Evolutionary conservation across 2,797 vertebrate genomes (phyloP).

Genomic region (Delichon dasypus): DNA sequence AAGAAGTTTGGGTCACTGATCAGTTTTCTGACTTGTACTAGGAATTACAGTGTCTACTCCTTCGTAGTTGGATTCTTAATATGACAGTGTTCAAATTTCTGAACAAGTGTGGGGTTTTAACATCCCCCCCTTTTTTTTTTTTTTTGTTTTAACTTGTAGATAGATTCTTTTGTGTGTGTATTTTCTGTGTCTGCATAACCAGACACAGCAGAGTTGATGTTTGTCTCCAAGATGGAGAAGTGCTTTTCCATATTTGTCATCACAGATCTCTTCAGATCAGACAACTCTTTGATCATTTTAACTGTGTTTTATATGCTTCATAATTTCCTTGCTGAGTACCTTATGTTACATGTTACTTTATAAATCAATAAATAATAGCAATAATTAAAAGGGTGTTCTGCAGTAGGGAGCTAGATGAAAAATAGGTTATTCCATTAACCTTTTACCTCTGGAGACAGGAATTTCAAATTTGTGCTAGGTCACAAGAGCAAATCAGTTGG

Average conservation of each 20-base stretch:
- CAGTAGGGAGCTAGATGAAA: constrained; percentile 32
- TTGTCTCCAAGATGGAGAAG: constrained; percentile 37
- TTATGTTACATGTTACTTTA: constrained; percentile 50
- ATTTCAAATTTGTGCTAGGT: constrained; percentile 60
- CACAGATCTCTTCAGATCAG: constrained; percentile 49
- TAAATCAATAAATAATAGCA: constrained; percentile 68
- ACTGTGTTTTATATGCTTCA: constrained; percentile 46
- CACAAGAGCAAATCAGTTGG: constrained; percentile 43
- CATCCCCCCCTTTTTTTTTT: not conserved
- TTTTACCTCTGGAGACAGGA: constrained; percentile 61
- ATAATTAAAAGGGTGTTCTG: constrained; percentile 57
- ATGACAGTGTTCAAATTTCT: not conserved
- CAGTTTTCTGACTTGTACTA: not conserved
- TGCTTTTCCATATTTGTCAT: constrained; percentile 50
- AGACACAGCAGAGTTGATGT: not conserved
- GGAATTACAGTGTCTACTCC: not conserved
- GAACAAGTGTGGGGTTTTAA: not conserved
- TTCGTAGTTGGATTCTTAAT: not conserved
- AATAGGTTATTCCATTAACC: constrained; percentile 68
- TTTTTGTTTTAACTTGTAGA: not conserved
- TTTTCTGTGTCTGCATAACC: not conserved
- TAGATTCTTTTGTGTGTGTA: not conserved
- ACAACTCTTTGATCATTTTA: constrained; percentile 56
- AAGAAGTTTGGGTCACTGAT: not conserved
- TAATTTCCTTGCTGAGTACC: constrained; percentile 60